Evolutionary conservation across 2,888 invertebrate species (phyloP).

Genomic region (Heliconius aoede): DNA sequence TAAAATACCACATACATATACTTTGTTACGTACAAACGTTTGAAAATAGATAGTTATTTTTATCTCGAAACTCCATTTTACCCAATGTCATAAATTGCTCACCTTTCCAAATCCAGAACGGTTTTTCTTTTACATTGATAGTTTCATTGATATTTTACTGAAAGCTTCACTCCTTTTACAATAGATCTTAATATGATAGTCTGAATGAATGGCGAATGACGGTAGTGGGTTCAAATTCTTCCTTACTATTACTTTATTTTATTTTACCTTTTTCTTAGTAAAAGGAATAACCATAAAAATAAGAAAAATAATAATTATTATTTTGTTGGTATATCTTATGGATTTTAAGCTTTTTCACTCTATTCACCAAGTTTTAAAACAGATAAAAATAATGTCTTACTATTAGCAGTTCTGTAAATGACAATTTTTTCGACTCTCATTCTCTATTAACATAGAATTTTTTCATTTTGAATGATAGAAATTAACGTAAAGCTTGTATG

Average conservation of each 20-base stretch:
- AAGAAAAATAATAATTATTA: no score
- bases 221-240: background rate
- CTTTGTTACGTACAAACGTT: background rate
- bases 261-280: no score
- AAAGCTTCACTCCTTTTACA: background rate
- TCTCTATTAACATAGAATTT: no score
- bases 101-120: background rate
- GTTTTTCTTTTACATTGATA: conserved; percentile 5
- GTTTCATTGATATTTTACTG: conserved; percentile 6
- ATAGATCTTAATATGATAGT: background rate
- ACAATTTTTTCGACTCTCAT: no score
- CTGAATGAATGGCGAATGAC: background rate
- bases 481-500: no score
- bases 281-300: no score
- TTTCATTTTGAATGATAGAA: no score
- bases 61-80: background rate
- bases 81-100: conserved; percentile 11
- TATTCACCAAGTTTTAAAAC: no score
- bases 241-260: background rate
- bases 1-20: background rate
- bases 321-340: no score
- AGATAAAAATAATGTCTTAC: no score
- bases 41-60: conserved; percentile 8
- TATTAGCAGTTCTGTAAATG: no score
- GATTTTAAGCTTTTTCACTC: no score